phyloP scores from a whole-genome alignment of 2,113 vertebrate species.

The Setophaga petechia region DNA sequence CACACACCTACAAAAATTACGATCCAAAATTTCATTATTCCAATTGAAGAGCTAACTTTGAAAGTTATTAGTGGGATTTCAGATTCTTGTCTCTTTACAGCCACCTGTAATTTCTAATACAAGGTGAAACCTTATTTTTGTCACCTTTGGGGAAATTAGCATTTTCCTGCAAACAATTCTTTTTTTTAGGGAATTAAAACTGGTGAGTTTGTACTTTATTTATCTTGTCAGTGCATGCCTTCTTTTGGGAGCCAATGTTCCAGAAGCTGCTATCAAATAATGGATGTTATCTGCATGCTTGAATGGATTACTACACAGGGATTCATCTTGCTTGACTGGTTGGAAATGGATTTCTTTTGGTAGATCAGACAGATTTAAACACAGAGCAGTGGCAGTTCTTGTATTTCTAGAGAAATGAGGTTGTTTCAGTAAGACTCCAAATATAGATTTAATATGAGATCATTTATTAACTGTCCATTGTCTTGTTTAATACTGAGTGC shows the following conservation, averaged over 20 bases:
- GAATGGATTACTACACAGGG: not conserved
- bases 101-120: not conserved
- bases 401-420: not conserved
- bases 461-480: not conserved
- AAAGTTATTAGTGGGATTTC: not conserved
- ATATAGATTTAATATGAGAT: not conserved
- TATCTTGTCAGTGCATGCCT: not conserved
- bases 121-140: not conserved
- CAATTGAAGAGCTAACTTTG: not conserved
- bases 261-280: not conserved
- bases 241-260: not conserved
- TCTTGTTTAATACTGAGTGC: not conserved
- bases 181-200: not conserved
- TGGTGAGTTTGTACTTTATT: not conserved
- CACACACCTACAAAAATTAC: not conserved
- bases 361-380: not conserved
- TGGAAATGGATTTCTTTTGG: not conserved
- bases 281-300: not conserved
- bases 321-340: not conserved
- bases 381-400: not conserved
- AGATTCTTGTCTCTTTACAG: not conserved
- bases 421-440: not conserved
- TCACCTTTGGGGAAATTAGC: not conserved
- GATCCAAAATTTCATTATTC: not conserved
- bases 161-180: not conserved